A percentile compares a stretch with the other conserved stretches of the same genome.
Conservation (phyloP, 1,140 invertebrate species). For the Ostrea denselamellosa region DNA sequence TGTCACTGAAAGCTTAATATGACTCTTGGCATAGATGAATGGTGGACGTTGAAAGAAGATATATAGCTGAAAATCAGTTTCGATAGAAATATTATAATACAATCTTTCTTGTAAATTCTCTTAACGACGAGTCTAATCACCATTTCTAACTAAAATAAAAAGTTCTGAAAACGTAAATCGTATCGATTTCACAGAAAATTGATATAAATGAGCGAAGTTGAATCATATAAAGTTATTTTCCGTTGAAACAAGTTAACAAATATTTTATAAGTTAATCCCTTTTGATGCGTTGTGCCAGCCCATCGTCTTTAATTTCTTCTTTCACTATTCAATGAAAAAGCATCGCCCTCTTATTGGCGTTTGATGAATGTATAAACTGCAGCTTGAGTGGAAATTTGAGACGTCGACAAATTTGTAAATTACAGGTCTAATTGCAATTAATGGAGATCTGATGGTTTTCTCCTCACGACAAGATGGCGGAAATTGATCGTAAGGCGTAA, state of each 20-base stretch:
- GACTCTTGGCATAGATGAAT: too few relatives aligned
- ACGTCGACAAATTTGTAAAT: conserved; percentile 38
- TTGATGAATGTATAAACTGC: conserved; percentile 4
- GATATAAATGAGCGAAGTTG: not conserved
- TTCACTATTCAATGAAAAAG: conserved; percentile 23
- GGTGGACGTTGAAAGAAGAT: too few relatives aligned
- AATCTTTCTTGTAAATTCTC: too few relatives aligned
- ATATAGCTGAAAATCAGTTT: too few relatives aligned
- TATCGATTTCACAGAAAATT: not conserved
- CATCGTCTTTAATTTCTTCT: conserved; percentile 24
- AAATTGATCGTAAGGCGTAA: conserved; percentile 27
- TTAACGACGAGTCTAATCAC: too few relatives aligned
- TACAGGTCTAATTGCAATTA: conserved; percentile 39
- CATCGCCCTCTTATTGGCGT: not conserved
- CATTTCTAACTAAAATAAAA: not conserved
- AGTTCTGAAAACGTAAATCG: not conserved
- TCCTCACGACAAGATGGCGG: conserved; percentile 36
- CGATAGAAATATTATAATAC: too few relatives aligned
- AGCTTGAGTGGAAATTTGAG: conserved; percentile 33
- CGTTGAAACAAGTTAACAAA: not conserved
- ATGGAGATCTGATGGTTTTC: conserved; percentile 23
- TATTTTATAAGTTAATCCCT: not conserved
- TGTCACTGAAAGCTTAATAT: too few relatives aligned
- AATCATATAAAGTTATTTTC: not conserved
- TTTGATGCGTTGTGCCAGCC: not conserved